A percentile compares a stretch with the other conserved stretches of the same genome.
These are phyloP conservation scores for Parelbella ahira DNA, from an alignment of 2,888 invertebrate genomes.

Conservation along the genomic window DNA sequence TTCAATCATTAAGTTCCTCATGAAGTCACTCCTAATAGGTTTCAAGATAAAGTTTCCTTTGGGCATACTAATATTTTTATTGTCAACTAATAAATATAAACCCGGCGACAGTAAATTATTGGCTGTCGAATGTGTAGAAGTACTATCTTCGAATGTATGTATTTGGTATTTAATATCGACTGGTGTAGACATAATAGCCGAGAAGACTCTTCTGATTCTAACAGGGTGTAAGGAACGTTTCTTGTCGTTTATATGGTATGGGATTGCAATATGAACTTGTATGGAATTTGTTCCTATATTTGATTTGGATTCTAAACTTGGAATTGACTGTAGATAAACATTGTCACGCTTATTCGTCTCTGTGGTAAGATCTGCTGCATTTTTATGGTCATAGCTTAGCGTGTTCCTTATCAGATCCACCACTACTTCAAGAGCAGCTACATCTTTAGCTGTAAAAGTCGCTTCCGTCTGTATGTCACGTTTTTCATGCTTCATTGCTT, in stretches of 20 bases:
- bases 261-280: constrained; percentile 59
- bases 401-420: constrained; percentile 52
- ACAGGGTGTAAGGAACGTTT: constrained; percentile 44
- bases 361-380: constrained; percentile 15
- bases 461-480: constrained; percentile 34
- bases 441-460: constrained; percentile 53
- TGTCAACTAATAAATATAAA: constrained; percentile 51
- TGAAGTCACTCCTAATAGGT: constrained; percentile 37
- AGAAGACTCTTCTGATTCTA: constrained; percentile 52
- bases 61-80: constrained; percentile 33
- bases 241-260: constrained; percentile 37
- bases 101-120: constrained; percentile 40
- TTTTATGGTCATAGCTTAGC: constrained; percentile 33
- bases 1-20: constrained; percentile 33
- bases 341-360: constrained; percentile 1
- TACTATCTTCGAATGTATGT: constrained; percentile 41
- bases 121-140: constrained; percentile 10
- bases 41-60: constrained; percentile 42
- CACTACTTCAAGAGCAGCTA: constrained; percentile 56
- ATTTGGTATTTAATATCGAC: constrained; percentile 64
- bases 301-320: background rate
- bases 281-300: constrained; percentile 43
- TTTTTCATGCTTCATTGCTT: constrained; percentile 27
- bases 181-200: constrained; percentile 54
- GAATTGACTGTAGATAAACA: constrained; percentile 1